Base-by-base conservation (phyloP, 2,888 invertebrate species). In the Andrena haemorrhoa region DNA sequence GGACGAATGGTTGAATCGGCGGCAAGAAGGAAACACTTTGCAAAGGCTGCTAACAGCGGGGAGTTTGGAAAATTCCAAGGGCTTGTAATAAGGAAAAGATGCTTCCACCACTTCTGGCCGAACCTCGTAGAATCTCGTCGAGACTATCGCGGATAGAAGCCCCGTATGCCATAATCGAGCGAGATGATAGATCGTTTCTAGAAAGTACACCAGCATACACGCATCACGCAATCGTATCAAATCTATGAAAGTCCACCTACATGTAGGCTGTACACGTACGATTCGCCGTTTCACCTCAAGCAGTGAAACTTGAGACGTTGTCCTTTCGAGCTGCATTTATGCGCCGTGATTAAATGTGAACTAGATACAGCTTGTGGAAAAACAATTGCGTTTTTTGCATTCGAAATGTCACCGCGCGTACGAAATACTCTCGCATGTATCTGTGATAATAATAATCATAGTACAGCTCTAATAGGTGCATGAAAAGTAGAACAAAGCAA, bases 161-260 rank as follows among this genome's bases (percentile, higher is more conserved):
- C 56, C 63, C 12, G 66, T 65, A 56, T 79, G 87, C 65, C 76
- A 85, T 71, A 82, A 86, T 82, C 82, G 74, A 74, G 64, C 73
- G 78, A 80, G 79, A 87, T 86, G 87, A 86, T 87, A 85, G 87
- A 86, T 86, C 85, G 83, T 70, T 85, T 83, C 81, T 88, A 88
- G 87, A 88, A 88, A 88, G 89, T 89, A 83, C 76, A 66, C 65
- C 65, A 49, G 61, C 77, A 65, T 85, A 77, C 76, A 84, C 82
- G 78, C 82, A 84, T 87, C 88, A 82, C 85, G 87, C 87, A 87
- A 88, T 87, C 87, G 82, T 84, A 87, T 82, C 83, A 81, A 89
- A 85, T 89, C 89, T 87, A 89, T 85, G 88, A 88, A 88, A 89
- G 89, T 88, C 89, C 89, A 87, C 87, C 89, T 89, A 88, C 89